Evolutionary conservation across 2,888 invertebrate genomes (phyloP), one percentile per base, ranked within the genome.

Genomic region (Ecliptopera silaceata): DNA sequence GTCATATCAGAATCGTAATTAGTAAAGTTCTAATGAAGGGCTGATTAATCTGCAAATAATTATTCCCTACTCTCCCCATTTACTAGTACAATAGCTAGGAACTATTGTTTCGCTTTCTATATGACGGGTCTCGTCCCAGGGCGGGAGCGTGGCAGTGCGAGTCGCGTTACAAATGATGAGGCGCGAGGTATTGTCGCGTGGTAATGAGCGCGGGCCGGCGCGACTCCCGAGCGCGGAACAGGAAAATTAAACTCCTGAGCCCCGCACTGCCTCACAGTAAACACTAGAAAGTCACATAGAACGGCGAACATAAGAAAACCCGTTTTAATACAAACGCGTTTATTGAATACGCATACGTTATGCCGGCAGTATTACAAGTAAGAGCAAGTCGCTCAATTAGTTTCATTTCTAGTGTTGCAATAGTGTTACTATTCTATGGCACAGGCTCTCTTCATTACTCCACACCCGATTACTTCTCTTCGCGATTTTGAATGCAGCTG

Each of bases 201-300:
- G 54, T 87, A 88, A 88, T 87, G 87, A 88, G 84, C 84, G 72
- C 75, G 70, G 80, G 71, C 79, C 77, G 76, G 77, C 80, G 82
- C 80, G 82, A 84, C 79, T 82, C 81, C 77, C 75, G 78, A 71
- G 79, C 71, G 80, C 88, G 90, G 90, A 91, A 91, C 84, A 91
- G 90, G 90, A 91, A 91, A 91, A 91, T 91, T 91, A 91, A 91
- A 88, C 88, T 87, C 84, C 84, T 85, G 88, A 84, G 88, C 88
- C 86, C 82, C 80, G 69, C 84, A 32, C 46, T 17, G 31, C 22
- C 49, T 26, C 13, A 42, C n/a, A 34, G 10, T 34, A 48, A 10
- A 22, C 22, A 42, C 11, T 22, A 12, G n/a, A 4, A n/a, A 20
- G 12, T 26, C 6, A 4, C 39, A 8, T 39, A 34, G 44, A 44